Base-by-base conservation (phyloP, 1,140 invertebrate species). In the Elysia chlorotica region DNA sequence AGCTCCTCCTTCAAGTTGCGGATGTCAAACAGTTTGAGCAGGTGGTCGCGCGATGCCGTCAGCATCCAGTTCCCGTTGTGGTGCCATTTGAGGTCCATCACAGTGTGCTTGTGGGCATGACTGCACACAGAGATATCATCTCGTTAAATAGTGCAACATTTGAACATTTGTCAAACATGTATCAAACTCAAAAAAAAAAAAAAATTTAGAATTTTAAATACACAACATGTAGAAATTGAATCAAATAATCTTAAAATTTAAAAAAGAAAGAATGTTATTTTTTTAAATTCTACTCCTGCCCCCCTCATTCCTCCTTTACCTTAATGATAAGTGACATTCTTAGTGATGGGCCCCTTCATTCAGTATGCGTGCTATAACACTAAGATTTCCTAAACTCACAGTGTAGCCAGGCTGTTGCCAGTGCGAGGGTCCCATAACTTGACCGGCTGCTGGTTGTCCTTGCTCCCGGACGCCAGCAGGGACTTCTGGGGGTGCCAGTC, bases 31-130 rank as follows among this genome's bases (percentile, higher is more conserved):
- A 99, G 87, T 88, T 99, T 99, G 2, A 99, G 90, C 54, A 99
- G 89, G 89, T 99, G 97, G 89, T 99, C 98, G 73, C 98, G 89
- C 14, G 97, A 99, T 0, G 96, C 97, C 17, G 97, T 99, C n/a
- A 99, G 92, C 41, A 99, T 87, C 98, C 98, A 99, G 87, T 99
- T 99, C 1, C 98, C 98, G 90, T 99, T 99, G 65, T 93, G 92
- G 88, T 99, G 99, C 97, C 98, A 99, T 86, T 97, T 95, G 2
- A 99, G 90, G 86, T 99, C 96, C 95, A 99, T 99, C 0, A 99
- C 98, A 4, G 98, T 99, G 62, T 94, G 97, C 88, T 99, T 99
- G 88, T 99, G 98, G 23, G 97, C 97, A 89, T 99, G 97, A 59
- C 94, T 95, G 79, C n/a, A n/a, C 10, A 48, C 41, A 48, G 41